Evolutionary conservation across 2,888 invertebrate species (phyloP).

Genomic region (Drosophila nigricruria): DNA sequence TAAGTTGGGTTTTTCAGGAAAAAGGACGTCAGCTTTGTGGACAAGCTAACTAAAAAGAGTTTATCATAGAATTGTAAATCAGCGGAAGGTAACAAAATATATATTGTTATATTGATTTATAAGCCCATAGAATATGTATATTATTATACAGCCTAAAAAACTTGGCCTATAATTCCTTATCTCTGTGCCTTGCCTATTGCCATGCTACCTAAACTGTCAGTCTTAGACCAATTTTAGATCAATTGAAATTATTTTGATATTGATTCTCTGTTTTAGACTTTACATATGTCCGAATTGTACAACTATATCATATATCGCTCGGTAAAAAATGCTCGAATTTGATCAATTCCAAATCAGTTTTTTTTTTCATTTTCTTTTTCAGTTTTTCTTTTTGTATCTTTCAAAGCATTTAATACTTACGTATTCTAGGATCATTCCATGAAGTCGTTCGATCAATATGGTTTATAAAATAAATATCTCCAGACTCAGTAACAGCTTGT

Average conservation of each 20-base stretch:
- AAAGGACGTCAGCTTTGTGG: not conserved
- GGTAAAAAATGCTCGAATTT: constrained; percentile 7
- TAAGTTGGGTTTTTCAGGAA: not conserved
- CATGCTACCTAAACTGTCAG: no score
- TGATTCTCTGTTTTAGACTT: not conserved
- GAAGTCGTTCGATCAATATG: constrained; percentile 97
- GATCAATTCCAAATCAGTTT: not conserved
- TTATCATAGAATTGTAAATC: no score
- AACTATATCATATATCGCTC: not conserved
- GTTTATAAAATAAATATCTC: constrained; percentile 93
- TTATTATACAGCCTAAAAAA: no score
- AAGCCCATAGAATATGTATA: no score
- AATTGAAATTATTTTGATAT: not conserved
- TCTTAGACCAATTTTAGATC: no score
- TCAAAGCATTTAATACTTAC: constrained; percentile 87
- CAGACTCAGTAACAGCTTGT: constrained; percentile 95
- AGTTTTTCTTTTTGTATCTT: not conserved
- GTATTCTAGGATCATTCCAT: constrained; percentile 99
- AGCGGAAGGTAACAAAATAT: no score
- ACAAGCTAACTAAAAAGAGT: not conserved
- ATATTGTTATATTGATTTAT: no score
- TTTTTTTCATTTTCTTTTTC: not conserved
- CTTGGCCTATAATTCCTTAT: no score
- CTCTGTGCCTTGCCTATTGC: no score
- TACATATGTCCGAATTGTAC: not conserved